Percentiles rank a stretch among this genome's conserved stretches.
phyloP scores from a whole-genome alignment of 2,888 invertebrate genomes.

The Euzophera pinguis region DNA sequence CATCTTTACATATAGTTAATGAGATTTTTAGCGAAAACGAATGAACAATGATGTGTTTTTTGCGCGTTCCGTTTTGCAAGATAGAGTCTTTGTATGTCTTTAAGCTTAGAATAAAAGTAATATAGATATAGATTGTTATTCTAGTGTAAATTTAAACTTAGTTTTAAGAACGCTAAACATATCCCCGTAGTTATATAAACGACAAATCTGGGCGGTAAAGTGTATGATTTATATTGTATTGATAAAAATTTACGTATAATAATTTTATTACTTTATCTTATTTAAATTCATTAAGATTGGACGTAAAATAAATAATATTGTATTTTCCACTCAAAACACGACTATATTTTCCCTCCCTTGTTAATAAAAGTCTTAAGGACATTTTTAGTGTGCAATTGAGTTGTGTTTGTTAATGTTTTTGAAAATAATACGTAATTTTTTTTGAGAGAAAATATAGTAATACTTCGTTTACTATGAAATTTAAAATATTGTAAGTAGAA shows the following conservation, averaged over 20 bases:
- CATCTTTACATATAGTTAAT: no score
- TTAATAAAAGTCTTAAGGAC: background rate
- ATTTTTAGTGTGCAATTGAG: background rate
- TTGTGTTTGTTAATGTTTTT: background rate
- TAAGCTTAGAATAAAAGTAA: constrained; percentile 24
- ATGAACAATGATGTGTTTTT: background rate
- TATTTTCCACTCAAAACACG: no score
- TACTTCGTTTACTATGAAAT: constrained; percentile 38
- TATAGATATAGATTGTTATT: constrained; percentile 46
- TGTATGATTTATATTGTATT: no score
- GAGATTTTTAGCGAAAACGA: background rate
- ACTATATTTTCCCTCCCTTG: background rate
- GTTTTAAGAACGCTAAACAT: constrained; percentile 42
- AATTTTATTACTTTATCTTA: no score
- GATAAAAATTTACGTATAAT: no score
- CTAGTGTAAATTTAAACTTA: constrained; percentile 36
- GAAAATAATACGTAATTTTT: background rate
- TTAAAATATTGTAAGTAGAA: constrained; percentile 64
- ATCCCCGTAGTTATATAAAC: constrained; percentile 30
- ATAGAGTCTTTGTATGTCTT: constrained; percentile 7
- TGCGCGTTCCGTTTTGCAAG: no score
- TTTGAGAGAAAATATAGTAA: no score
- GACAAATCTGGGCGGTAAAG: no score
- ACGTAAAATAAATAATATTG: no score
- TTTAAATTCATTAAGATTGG: no score